A percentile compares a stretch with the other conserved stretches of the same genome.
These are phyloP conservation scores for Paradoxurus hermaphroditus DNA, from an alignment of 2,113 vertebrate species.

Conservation along the genomic window DNA sequence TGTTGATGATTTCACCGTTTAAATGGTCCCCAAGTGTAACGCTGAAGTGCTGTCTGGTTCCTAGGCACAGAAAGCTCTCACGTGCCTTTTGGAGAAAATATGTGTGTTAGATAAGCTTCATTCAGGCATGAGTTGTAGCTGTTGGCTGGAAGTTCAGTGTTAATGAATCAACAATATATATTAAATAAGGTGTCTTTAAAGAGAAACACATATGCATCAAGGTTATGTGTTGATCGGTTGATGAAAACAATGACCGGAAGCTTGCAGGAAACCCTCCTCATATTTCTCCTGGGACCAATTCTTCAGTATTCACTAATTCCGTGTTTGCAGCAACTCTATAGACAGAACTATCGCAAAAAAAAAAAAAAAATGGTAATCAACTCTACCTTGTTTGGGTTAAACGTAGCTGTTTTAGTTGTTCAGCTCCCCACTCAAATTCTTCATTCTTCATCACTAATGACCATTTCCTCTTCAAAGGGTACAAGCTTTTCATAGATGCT, in stretches of 20 bases:
- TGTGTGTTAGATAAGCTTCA: background rate
- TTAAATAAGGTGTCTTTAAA: background rate
- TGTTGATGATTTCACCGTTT: background rate
- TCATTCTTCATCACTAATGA: background rate
- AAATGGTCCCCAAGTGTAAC: background rate
- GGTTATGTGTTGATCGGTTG: background rate
- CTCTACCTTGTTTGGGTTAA: background rate
- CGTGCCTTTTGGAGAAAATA: background rate
- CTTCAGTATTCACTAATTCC: background rate
- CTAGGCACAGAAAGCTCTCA: background rate
- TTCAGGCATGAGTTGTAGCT: background rate
- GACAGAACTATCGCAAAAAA: background rate
- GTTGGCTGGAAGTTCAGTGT: background rate
- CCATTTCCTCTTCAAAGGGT: background rate
- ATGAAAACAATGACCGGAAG: background rate
- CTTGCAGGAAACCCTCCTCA: background rate
- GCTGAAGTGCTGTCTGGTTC: background rate
- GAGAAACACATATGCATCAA: constrained; percentile 13
- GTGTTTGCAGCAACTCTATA: background rate
- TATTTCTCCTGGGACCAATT: background rate
- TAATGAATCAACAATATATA: background rate
- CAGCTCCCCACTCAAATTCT: background rate
- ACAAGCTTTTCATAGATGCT: background rate
- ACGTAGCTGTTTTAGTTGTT: background rate
- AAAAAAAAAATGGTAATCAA: background rate